Evolutionary conservation across 2,797 vertebrate species (phyloP).

Genomic region (Dendrocincla fuliginosa): DNA sequence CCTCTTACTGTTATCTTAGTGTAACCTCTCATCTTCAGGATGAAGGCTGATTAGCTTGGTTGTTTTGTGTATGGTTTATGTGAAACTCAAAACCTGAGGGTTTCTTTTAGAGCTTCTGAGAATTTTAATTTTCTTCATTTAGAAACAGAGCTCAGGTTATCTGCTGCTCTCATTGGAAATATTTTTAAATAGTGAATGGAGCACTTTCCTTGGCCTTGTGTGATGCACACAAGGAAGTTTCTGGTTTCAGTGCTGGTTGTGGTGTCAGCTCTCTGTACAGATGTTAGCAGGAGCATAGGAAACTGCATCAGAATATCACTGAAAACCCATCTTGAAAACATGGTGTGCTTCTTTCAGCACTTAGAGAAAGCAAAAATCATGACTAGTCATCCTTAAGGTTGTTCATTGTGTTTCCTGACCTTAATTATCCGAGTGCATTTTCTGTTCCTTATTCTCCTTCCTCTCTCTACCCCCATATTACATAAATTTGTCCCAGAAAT

Average conservation of each 20-base stretch:
- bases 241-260: neutral
- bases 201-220: neutral
- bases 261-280: neutral
- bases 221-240: neutral
- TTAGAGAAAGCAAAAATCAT: neutral
- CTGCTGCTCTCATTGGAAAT: neutral
- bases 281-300: neutral
- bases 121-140: neutral
- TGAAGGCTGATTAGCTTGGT: neutral
- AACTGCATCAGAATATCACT: neutral
- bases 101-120: neutral
- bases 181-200: neutral
- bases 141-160: neutral
- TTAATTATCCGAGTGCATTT: neutral
- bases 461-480: neutral
- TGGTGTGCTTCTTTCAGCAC: neutral
- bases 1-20: neutral
- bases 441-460: constrained; percentile 27
- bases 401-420: neutral
- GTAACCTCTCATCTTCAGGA: neutral
- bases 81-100: neutral
- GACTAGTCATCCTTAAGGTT: neutral
- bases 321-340: neutral
- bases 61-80: neutral
- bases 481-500: neutral